Conservation (phyloP, 2,888 invertebrate genomes). For the Gastrophysa polygoni region DNA sequence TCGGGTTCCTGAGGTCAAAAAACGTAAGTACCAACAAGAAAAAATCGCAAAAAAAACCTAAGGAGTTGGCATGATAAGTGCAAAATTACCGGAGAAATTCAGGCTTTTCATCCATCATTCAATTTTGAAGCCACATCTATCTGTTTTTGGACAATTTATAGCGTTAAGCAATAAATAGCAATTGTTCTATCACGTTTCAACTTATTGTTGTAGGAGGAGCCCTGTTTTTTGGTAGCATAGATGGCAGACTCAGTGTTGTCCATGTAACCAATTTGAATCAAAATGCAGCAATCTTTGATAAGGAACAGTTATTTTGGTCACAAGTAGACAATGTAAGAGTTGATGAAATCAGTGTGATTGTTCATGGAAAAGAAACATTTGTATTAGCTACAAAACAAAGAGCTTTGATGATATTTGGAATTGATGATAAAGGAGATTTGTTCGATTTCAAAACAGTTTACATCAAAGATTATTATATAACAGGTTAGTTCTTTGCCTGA, state of each 20-base stretch:
- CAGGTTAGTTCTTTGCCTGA: no score
- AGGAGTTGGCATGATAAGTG: no score
- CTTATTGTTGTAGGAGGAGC: conserved; percentile 39
- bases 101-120: no score
- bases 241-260: conserved; percentile 47
- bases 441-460: conserved; percentile 43
- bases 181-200: no score
- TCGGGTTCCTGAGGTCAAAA: no score
- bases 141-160: no score
- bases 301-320: conserved; percentile 41
- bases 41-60: no score
- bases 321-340: conserved; percentile 44
- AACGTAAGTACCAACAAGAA: no score
- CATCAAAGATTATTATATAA: conserved; percentile 47
- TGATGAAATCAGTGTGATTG: conserved; percentile 46
- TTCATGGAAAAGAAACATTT: conserved; percentile 41
- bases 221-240: conserved; percentile 46
- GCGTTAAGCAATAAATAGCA: no score
- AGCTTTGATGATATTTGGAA: conserved; percentile 45
- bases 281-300: conserved; percentile 33
- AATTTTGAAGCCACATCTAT: no score
- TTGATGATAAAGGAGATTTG: conserved; percentile 44
- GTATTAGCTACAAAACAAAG: conserved; percentile 47
- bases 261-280: conserved; percentile 43
- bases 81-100: no score